Percentiles rank a stretch among this genome's conserved stretches.
Evolutionary conservation across 2,797 vertebrate species (phyloP).

Genomic region (Alca torda): DNA sequence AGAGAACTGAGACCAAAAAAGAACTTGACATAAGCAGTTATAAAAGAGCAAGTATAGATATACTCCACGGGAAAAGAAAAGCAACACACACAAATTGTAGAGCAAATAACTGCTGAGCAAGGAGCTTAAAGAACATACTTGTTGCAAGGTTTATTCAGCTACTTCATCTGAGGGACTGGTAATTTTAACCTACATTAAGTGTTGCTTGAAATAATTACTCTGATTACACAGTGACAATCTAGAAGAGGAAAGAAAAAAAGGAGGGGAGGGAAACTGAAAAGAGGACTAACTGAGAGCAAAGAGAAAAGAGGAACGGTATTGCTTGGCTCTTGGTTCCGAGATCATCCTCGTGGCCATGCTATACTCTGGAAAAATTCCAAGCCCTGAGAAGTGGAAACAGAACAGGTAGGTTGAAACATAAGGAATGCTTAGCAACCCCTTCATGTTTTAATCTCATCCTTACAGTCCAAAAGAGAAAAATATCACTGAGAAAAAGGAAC

Average conservation of each 20-base stretch:
- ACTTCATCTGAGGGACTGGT: not conserved
- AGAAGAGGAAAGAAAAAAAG: not conserved
- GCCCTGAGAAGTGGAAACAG: not conserved
- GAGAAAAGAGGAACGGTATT: not conserved
- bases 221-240: not conserved
- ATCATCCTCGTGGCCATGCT: not conserved
- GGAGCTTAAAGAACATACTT: not conserved
- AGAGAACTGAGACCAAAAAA: not conserved
- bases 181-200: not conserved
- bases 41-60: not conserved
- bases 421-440: not conserved
- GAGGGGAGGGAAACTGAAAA: not conserved
- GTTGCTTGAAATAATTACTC: not conserved
- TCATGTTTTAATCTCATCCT: not conserved
- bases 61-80: not conserved
- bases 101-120: not conserved
- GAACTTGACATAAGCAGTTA: not conserved
- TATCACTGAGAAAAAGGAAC: not conserved
- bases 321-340: not conserved
- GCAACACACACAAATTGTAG: not conserved
- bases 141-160: not conserved
- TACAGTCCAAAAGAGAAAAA: not conserved
- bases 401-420: not conserved
- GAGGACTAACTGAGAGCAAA: not conserved
- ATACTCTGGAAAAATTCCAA: not conserved